These are phyloP conservation scores for Strigamia transsilvanica DNA, from an alignment of 2,888 invertebrate genomes.

Conservation along the genomic window DNA sequence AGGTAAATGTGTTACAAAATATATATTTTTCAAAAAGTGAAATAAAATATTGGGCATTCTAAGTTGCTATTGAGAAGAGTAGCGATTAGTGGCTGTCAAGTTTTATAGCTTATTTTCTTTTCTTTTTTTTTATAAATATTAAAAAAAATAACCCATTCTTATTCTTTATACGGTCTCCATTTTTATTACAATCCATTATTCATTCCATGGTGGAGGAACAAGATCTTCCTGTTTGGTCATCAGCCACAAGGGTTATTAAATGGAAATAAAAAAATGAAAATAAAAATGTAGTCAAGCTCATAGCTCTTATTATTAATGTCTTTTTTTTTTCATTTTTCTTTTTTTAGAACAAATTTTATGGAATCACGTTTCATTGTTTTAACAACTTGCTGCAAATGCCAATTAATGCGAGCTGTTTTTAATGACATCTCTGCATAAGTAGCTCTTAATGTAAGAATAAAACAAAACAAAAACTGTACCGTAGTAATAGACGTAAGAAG, in stretches of 20 bases:
- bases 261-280: constrained; percentile 8
- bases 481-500: background rate
- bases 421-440: background rate
- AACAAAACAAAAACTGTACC: background rate
- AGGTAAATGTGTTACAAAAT: background rate
- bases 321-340: background rate
- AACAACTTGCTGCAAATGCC: too few species aligned
- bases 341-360: background rate
- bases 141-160: constrained; percentile 4
- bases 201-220: background rate
- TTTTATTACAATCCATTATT: constrained; percentile 40
- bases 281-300: background rate
- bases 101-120: background rate
- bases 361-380: background rate
- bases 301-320: background rate
- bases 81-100: constrained; percentile 31
- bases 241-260: background rate
- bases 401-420: too few species aligned
- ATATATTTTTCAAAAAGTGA: background rate
- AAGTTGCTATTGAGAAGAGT: background rate
- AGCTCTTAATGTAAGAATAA: background rate
- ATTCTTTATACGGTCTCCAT: background rate
- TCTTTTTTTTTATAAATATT: constrained; percentile 1
- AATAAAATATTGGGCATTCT: background rate
- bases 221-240: constrained; percentile 27